Evolutionary conservation across 2,113 vertebrate genomes (phyloP), one percentile per base, ranked within the genome.

Genomic region (Carettochelys insculpta): DNA sequence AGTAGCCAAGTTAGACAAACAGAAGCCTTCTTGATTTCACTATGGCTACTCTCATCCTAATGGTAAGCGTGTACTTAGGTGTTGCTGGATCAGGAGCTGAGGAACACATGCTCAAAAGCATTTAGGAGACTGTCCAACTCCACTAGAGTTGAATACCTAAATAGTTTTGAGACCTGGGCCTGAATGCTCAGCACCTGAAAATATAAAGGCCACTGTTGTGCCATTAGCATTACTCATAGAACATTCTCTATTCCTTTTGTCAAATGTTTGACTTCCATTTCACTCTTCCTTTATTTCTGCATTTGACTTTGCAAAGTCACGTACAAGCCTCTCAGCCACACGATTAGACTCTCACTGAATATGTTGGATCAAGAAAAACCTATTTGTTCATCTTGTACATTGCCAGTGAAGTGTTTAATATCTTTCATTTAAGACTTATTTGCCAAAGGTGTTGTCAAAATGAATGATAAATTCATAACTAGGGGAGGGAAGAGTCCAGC

Each of bases 261-360:
- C 17, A 38, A 61, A 38, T 65, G 19, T 68, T 68, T 68, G 61
- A 9, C 34, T 38, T 68, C 16, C 22, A 68, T 68, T 68, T 68
- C 19, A 68, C 17, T 38, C 34, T 68, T 68, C 34, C 31, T 56
- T 1, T 20, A 80, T n/a, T 73, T 43, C 4, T 80, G 38, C 34
- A 83, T 92, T 77, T 95, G 41, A 48, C 83, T 89, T 82, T 88
- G 29, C 82, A 95, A 94, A 93, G 56, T 85, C 11, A 8, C 24
- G 78, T 71, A 50, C 41, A 78, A 68, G 27, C 65, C 68, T 13
- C 43, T 68, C 68, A 61, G 77, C 89, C 84, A 82, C 14, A 7
- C 73, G 75, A 50, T 89, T 8, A 83, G 9, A 85, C 68, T 90
- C 76, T 82, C 78, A 79, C 77, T 61, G 27, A 27, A n/a, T 50